Evolutionary conservation across 2,888 invertebrate genomes (phyloP).

Genomic region (Drosophila algonquin): DNA sequence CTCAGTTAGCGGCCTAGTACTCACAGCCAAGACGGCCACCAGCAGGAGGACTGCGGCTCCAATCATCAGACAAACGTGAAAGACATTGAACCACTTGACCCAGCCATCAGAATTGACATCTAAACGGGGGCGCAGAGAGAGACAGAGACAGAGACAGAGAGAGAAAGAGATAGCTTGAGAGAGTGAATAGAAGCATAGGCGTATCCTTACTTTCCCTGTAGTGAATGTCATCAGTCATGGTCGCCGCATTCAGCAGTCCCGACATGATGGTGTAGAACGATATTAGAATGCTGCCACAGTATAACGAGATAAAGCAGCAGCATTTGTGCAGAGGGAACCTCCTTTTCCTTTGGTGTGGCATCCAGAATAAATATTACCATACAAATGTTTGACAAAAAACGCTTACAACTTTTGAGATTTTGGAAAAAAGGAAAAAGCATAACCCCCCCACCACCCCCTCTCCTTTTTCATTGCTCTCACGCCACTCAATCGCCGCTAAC

Average conservation of each 20-base stretch:
- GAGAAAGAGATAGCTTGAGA: too few species aligned
- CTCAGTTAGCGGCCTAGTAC: not conserved
- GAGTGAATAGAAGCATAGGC: too few species aligned
- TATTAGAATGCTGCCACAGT: constrained; percentile 31
- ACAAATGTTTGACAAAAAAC: constrained; percentile 21
- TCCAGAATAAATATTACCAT: constrained; percentile 17
- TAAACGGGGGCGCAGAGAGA: not conserved
- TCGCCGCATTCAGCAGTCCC: constrained; percentile 34
- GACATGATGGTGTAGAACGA: constrained; percentile 34
- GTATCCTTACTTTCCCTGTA: constrained; percentile 19
- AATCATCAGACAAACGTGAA: constrained; percentile 31
- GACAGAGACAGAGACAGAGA: too few species aligned
- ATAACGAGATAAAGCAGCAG: constrained; percentile 20
- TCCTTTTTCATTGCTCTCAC: not conserved
- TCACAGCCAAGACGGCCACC: constrained; percentile 22
- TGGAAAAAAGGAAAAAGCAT: not conserved
- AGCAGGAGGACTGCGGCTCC: constrained; percentile 24
- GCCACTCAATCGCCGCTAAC: constrained; percentile 6
- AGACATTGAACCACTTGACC: constrained; percentile 35
- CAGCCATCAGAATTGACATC: constrained; percentile 8
- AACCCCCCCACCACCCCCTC: too few species aligned
- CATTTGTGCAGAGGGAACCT: constrained; percentile 10
- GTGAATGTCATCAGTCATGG: constrained; percentile 16
- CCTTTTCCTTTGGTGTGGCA: constrained; percentile 22
- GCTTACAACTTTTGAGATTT: constrained; percentile 5